Evolutionary conservation across 2,113 vertebrate genomes (phyloP).

Genomic region (Podocnemis expansa): DNA sequence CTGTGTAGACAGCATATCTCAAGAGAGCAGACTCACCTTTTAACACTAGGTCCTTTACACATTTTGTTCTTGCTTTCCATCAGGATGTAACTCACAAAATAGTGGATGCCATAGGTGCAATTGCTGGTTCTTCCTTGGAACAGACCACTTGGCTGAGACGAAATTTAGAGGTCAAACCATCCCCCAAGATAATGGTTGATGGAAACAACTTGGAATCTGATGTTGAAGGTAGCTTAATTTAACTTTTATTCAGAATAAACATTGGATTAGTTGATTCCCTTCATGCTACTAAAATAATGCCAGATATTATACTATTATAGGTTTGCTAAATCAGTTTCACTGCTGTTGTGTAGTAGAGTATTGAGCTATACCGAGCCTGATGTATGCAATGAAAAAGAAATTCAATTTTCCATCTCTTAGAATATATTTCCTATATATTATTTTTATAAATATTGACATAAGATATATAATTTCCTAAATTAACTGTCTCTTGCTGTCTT

Average conservation of each 20-base stretch:
- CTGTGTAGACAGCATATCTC: neutral
- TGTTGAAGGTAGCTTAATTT: conserved; percentile 86
- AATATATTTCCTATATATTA: neutral
- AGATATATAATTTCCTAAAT: neutral
- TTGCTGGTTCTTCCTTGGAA: conserved; percentile 96
- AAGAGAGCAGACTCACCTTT: neutral
- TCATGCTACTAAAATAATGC: neutral
- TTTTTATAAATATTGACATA: neutral
- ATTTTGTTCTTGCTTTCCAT: neutral
- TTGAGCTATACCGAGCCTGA: neutral
- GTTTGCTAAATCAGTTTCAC: neutral
- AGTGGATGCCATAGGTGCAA: conserved; percentile 94
- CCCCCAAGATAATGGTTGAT: conserved; percentile 95
- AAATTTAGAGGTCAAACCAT: conserved; percentile 97
- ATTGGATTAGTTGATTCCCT: neutral
- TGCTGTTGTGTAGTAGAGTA: neutral
- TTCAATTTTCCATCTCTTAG: neutral
- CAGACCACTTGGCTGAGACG: conserved; percentile 97
- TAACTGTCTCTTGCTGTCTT: conserved; percentile 6
- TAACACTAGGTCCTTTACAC: neutral
- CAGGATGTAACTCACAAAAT: conserved; percentile 98
- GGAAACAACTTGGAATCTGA: conserved; percentile 90
- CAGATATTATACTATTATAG: neutral
- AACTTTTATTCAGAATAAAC: neutral
- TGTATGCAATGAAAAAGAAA: neutral